Conservation (phyloP, 2,113 vertebrate genomes). For the Ciconia stormi region DNA sequence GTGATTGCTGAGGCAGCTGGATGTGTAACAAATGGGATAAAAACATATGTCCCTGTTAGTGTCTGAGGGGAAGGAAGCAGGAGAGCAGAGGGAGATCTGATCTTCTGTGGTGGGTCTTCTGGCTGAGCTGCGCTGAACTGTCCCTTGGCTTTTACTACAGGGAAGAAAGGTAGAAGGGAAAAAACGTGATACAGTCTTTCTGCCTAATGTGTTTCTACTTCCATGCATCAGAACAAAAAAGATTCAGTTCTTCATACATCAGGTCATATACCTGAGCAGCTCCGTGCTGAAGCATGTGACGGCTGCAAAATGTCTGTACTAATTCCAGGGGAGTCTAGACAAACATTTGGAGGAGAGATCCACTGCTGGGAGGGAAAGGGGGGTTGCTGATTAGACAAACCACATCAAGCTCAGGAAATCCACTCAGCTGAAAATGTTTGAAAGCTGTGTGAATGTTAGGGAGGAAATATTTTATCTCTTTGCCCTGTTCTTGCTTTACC, state of each 20-base stretch:
- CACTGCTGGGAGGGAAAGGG: neutral
- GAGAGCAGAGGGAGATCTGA: neutral
- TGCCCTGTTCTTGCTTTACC: conserved; percentile 23
- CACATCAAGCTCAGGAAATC: conserved; percentile 41
- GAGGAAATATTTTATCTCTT: conserved; percentile 41
- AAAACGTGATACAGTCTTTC: neutral
- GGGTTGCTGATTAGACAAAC: conserved; percentile 39
- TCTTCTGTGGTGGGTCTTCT: neutral
- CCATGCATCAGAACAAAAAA: neutral
- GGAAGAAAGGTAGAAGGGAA: neutral
- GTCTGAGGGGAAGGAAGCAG: neutral
- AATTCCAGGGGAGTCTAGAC: conserved; percentile 28
- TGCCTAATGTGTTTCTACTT: neutral
- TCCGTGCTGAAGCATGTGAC: neutral
- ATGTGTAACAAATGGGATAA: neutral
- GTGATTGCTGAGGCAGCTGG: neutral
- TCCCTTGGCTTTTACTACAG: neutral
- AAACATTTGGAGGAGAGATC: conserved; percentile 27
- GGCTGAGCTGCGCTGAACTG: neutral
- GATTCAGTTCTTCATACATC: neutral
- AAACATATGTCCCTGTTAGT: neutral
- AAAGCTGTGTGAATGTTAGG: conserved; percentile 28
- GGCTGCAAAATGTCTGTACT: conserved; percentile 8
- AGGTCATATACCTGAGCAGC: conserved; percentile 16
- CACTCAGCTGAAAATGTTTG: conserved; percentile 26